These are phyloP conservation scores for Cartodere bifasciata DNA, from an alignment of 2,888 invertebrate species.

Conservation along the genomic window DNA sequence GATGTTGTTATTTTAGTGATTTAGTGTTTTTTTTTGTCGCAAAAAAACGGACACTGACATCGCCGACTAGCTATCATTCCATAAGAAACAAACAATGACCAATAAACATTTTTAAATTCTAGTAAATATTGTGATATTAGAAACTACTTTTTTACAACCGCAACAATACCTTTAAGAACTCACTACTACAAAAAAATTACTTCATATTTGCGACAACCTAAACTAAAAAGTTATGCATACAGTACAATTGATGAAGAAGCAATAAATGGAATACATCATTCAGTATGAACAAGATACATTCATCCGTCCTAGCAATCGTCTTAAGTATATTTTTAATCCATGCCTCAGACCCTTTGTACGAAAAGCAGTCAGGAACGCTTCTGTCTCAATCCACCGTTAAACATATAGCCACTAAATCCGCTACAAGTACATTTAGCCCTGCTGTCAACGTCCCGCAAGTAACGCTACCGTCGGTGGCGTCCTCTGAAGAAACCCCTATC, in stretches of 20 bases:
- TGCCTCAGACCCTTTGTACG: conserved; percentile 32
- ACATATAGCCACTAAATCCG: too few species aligned
- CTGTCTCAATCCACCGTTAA: neutral
- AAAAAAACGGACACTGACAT: neutral
- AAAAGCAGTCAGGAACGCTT: conserved; percentile 20
- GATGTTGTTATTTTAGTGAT: conserved; percentile 28
- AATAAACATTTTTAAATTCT: too few species aligned
- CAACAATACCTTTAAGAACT: neutral
- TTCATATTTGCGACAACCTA: conserved; percentile 6
- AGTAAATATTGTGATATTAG: conserved; percentile 14
- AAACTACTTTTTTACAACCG: conserved; percentile 4
- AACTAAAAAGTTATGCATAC: conserved; percentile 1
- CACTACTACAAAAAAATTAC: too few species aligned
- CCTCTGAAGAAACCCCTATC: too few species aligned
- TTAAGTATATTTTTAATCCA: conserved; percentile 33
- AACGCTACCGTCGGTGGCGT: too few species aligned
- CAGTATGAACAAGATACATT: conserved; percentile 34
- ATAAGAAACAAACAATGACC: neutral
- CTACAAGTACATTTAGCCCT: too few species aligned
- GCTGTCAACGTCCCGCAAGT: too few species aligned
- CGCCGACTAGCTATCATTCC: conserved; percentile 3
- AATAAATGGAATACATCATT: conserved; percentile 16
- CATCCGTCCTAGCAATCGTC: conserved; percentile 31
- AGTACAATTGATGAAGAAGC: conserved; percentile 1
- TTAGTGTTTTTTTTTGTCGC: conserved; percentile 21